Conservation (phyloP, 2,888 invertebrate genomes). For the Lissocephala sabroskyi region DNA sequence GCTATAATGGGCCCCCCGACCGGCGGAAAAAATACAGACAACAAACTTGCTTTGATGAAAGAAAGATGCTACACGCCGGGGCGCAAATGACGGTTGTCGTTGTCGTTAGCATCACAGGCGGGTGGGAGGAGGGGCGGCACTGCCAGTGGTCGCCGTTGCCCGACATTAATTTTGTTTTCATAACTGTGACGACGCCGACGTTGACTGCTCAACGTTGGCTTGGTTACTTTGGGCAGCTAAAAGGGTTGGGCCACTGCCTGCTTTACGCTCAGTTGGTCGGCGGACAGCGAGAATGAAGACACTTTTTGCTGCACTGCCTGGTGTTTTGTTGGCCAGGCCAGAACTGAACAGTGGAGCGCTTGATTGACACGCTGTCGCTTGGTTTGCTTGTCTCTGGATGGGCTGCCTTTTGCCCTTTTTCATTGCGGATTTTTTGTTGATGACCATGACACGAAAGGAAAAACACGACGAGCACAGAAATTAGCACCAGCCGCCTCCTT, state of each 20-base stretch:
- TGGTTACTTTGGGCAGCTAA: slow-evolving; percentile 3
- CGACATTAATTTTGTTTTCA: slow-evolving; percentile 62
- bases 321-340: slow-evolving; percentile 4
- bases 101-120: not conserved
- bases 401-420: not conserved
- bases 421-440: slow-evolving; percentile 18
- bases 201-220: slow-evolving; percentile 2
- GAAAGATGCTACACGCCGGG: slow-evolving; percentile 34
- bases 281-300: slow-evolving; percentile 37
- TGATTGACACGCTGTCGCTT: slow-evolving; percentile 51
- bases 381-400: slow-evolving; percentile 20
- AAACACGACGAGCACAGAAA: slow-evolving; percentile 35
- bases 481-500: slow-evolving; percentile 29
- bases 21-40: slow-evolving; percentile 14
- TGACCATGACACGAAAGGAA: slow-evolving; percentile 47
- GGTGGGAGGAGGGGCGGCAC: not conserved
- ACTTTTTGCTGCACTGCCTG: slow-evolving; percentile 41
- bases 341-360: slow-evolving; percentile 24
- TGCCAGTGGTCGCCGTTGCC: slow-evolving; percentile 24
- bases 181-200: slow-evolving; percentile 25
- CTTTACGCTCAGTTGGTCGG: slow-evolving; percentile 2
- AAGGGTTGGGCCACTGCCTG: slow-evolving; percentile 19
- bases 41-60: slow-evolving; percentile 51
- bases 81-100: not conserved
- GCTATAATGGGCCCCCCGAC: too few species aligned